Evolutionary conservation across 1,140 invertebrate genomes (phyloP).

Genomic region (Zaprionus taronus): DNA sequence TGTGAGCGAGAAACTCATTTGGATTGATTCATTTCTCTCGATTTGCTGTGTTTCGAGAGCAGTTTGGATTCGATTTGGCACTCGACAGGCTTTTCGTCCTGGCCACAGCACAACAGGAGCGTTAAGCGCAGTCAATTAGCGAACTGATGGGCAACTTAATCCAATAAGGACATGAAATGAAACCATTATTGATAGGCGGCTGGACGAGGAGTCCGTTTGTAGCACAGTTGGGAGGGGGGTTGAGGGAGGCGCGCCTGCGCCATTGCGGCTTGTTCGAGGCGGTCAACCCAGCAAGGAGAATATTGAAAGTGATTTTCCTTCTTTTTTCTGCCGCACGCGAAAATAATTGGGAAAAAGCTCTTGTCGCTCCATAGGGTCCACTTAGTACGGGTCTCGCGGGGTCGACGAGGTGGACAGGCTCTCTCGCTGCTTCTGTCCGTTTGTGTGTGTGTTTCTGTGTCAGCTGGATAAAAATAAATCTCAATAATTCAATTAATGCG

Average conservation of each 20-base stretch:
- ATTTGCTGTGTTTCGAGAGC: not conserved
- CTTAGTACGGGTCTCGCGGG: not conserved
- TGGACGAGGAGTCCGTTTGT: constrained; percentile 23
- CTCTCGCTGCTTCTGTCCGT: not conserved
- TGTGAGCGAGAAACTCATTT: not conserved
- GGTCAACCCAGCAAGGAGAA: constrained; percentile 21
- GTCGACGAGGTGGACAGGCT: not conserved
- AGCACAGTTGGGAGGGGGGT: not conserved
- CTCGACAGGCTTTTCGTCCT: not conserved
- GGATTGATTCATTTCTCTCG: not conserved
- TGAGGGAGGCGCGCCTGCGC: not conserved
- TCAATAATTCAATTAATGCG: constrained; percentile 80
- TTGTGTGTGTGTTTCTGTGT: not conserved
- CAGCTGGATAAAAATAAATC: constrained; percentile 61
- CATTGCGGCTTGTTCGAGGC: not conserved
- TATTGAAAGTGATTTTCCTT: constrained; percentile 35
- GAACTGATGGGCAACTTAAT: constrained; percentile 69
- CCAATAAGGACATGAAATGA: constrained; percentile 80
- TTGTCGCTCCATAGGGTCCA: not conserved
- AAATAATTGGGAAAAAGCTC: constrained; percentile 40
- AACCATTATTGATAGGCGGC: constrained; percentile 66
- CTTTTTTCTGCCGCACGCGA: constrained; percentile 6
- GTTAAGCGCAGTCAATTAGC: constrained; percentile 78
- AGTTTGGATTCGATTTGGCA: not conserved
- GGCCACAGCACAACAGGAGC: constrained; percentile 14